Evolutionary conservation across 2,797 vertebrate genomes (phyloP), one percentile per base, ranked within the genome.

Genomic region (Argya squamiceps): DNA sequence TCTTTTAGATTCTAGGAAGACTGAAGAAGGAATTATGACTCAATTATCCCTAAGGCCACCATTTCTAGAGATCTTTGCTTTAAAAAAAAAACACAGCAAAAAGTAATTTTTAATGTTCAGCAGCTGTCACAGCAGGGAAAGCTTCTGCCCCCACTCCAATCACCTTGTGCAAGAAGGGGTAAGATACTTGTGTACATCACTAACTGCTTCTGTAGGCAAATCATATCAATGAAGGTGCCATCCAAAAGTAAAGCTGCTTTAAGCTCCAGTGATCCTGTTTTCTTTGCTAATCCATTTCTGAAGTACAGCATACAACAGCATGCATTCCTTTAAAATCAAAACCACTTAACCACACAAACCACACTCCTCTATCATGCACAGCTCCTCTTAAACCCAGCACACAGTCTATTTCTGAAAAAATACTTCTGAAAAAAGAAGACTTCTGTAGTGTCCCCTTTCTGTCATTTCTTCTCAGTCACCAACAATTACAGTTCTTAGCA

Each of bases 401-500:
- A 43, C 7, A 13, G 52, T 52, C 58, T 70, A 20, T 47, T 94
- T 67, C 82, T 92, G 56, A 93, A 88, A 88, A 93, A 80, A 47
- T n/a, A 59, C 16, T 23, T 59, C 58, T 39, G 58, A 60, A 60
- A 36, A 62, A 60, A 88, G 46, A 60, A n/a, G 69, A 71, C n/a
- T 79, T 77, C 60, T 2, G 0, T 29, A 62, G 65, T 84, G 96
- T 76, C 91, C 94, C 70, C 94, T 74, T 96, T 96, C 89, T 92
- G 89, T 92, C 95, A 87, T 60, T 92, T 86, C 88, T 93, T 88
- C 85, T 94, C 84, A 4, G 26, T 76, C 84, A 86, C 30, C 87
- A 59, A 39, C 0, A 1, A 88, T 82, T 86, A 76, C 65, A 76
- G 69, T 59, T 81, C 95, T 91, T 76, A 81, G 55, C 59, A 53